Conservation (phyloP, 2,113 vertebrate species). For the Tragelaphus scriptus region DNA sequence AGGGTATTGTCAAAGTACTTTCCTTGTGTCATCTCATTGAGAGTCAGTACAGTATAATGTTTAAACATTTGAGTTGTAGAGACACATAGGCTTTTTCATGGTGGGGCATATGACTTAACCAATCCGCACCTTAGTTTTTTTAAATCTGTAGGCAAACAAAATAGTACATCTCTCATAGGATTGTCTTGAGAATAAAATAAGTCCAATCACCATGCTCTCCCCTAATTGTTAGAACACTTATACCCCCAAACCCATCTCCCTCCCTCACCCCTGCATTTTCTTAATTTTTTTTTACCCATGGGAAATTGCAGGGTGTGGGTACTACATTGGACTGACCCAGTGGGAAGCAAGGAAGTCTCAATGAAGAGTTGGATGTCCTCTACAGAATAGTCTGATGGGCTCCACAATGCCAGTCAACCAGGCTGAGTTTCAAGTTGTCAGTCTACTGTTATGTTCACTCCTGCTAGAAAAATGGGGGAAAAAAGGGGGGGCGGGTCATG, state of each 20-base stretch:
- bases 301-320: not conserved
- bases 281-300: not conserved
- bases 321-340: not conserved
- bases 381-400: not conserved
- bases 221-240: not conserved
- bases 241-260: not conserved
- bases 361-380: not conserved
- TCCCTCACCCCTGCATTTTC: not conserved
- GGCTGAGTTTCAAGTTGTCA: not conserved
- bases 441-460: not conserved
- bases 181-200: not conserved
- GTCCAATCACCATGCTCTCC: not conserved
- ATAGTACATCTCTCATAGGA: not conserved
- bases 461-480: not conserved
- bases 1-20: not conserved
- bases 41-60: not conserved
- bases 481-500: not conserved
- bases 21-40: not conserved
- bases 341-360: slow-evolving; percentile 9
- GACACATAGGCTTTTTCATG: not conserved
- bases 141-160: not conserved
- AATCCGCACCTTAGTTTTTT: not conserved
- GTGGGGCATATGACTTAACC: not conserved
- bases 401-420: not conserved
- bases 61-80: not conserved